Conservation (phyloP, 2,888 invertebrate species). For the Plusia festucae region DNA sequence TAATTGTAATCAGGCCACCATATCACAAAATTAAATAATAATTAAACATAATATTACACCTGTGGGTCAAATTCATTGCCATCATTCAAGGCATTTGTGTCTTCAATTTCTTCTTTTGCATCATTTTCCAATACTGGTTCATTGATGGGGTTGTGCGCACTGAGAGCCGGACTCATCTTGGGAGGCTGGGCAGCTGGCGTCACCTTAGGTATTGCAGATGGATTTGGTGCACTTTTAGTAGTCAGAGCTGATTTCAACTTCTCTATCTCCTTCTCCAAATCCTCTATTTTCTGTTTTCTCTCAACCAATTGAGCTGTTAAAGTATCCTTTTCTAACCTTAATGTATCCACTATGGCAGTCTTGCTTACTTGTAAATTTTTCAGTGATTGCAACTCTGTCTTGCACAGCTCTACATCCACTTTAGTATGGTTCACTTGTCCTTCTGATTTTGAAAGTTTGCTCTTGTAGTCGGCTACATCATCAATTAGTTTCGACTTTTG, state of each 20-base stretch:
- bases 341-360: slow-evolving; percentile 81
- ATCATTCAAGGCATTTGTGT: slow-evolving; percentile 79
- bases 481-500: slow-evolving; percentile 73
- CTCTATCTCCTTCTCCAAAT: slow-evolving; percentile 80
- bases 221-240: slow-evolving; percentile 77
- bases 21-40: slow-evolving; percentile 32
- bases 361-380: slow-evolving; percentile 86
- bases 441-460: slow-evolving; percentile 75
- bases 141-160: slow-evolving; percentile 75
- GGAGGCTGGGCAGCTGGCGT: slow-evolving; percentile 82
- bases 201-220: slow-evolving; percentile 72
- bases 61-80: slow-evolving; percentile 81
- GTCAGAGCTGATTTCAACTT: slow-evolving; percentile 76
- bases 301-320: slow-evolving; percentile 78
- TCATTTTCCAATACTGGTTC: slow-evolving; percentile 83
- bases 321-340: slow-evolving; percentile 83
- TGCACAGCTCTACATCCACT: slow-evolving; percentile 81
- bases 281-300: slow-evolving; percentile 79
- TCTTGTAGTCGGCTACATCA: slow-evolving; percentile 72
- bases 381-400: slow-evolving; percentile 83
- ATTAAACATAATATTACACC: slow-evolving; percentile 61
- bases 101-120: slow-evolving; percentile 87
- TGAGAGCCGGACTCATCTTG: slow-evolving; percentile 78
- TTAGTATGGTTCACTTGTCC: slow-evolving; percentile 79
- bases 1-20: slow-evolving; percentile 50